These are phyloP conservation scores for Andrena fulva DNA, from an alignment of 2,888 invertebrate genomes.

Conservation along the genomic window DNA sequence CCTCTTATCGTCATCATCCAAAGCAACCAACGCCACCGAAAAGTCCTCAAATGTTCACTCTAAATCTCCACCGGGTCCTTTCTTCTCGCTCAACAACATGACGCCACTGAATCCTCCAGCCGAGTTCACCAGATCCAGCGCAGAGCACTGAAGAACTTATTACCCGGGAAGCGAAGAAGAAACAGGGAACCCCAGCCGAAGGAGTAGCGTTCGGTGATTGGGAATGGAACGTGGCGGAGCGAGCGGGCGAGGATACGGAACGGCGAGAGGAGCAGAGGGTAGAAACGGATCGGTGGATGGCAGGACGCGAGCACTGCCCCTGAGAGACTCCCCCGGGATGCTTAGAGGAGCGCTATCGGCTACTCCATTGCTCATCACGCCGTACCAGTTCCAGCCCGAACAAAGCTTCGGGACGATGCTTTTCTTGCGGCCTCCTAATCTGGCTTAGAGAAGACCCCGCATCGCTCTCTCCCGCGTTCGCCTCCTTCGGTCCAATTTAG, in stretches of 20 bases:
- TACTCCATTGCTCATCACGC: slow-evolving; percentile 80
- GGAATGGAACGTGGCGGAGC: slow-evolving; percentile 60
- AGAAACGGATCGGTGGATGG: slow-evolving; percentile 42
- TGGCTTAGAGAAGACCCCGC: slow-evolving; percentile 71
- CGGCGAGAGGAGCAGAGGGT: slow-evolving; percentile 36
- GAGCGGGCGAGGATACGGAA: slow-evolving; percentile 44
- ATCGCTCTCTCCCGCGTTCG: slow-evolving; percentile 27
- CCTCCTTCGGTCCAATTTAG: slow-evolving; percentile 70
- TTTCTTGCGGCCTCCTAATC: slow-evolving; percentile 81
- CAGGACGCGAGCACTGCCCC: slow-evolving; percentile 58
- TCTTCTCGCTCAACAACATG: neutral
- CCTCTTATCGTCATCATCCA: neutral
- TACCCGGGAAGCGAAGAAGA: slow-evolving; percentile 29
- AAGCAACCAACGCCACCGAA: neutral
- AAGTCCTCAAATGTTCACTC: neutral
- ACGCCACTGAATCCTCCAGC: neutral
- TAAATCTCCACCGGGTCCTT: neutral
- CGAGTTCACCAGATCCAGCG: neutral
- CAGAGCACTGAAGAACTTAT: slow-evolving; percentile 4
- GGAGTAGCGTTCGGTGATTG: slow-evolving; percentile 30
- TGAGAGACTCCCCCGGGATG: slow-evolving; percentile 72
- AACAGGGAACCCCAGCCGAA: slow-evolving; percentile 26
- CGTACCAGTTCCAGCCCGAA: slow-evolving; percentile 74
- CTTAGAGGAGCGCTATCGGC: slow-evolving; percentile 78
- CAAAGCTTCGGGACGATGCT: slow-evolving; percentile 79